A percentile compares a stretch with the other conserved stretches of the same genome.
phyloP scores from a whole-genome alignment of 2,113 vertebrate species.

The Myodes glareolus region DNA sequence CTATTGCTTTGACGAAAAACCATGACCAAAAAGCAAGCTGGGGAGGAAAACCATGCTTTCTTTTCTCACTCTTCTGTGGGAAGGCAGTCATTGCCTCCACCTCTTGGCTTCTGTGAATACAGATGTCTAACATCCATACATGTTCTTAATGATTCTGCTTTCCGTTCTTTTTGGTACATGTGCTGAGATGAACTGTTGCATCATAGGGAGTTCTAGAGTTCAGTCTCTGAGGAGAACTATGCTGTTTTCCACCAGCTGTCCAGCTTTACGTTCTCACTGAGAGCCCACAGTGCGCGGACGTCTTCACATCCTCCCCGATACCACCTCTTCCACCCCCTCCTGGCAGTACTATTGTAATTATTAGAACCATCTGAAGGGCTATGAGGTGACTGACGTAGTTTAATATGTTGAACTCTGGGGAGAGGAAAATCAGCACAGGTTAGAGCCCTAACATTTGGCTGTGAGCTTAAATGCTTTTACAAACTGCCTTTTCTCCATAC shows the following conservation, averaged over 20 bases:
- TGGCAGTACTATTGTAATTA: background rate
- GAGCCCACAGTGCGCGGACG: rapidly evolving
- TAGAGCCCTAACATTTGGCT: background rate
- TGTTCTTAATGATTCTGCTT: background rate
- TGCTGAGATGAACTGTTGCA: background rate
- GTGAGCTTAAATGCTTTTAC: conserved; percentile 24
- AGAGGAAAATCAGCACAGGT: background rate
- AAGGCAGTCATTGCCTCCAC: background rate
- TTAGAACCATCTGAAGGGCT: background rate
- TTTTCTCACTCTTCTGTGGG: background rate
- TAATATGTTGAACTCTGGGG: conserved; percentile 10
- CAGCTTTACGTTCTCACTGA: background rate
- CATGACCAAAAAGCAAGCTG: no score
- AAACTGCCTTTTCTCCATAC: conserved; percentile 16
- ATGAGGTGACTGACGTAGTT: background rate
- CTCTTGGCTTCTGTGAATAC: background rate
- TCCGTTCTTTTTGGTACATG: background rate
- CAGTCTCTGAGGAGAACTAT: background rate
- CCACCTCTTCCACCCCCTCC: no score
- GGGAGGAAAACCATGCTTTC: background rate
- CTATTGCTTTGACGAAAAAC: no score
- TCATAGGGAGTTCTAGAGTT: background rate
- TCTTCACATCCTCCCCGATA: background rate
- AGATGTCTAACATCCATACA: no score
- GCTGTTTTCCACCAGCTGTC: background rate